Evolutionary conservation across 2,797 vertebrate species (phyloP).

Genomic region (Pristis pectinata): DNA sequence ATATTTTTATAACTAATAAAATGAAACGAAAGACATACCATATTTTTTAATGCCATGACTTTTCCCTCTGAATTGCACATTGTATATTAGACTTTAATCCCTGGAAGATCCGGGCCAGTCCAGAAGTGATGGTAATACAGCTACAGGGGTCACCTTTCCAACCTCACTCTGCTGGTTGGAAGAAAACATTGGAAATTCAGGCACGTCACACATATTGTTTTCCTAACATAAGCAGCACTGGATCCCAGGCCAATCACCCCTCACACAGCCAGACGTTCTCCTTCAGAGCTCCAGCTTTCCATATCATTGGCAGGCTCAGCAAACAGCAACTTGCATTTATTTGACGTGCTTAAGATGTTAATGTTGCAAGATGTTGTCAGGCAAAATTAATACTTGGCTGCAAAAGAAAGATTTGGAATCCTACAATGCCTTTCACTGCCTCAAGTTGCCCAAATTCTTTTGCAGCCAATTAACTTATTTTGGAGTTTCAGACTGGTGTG

Average conservation of each 20-base stretch:
- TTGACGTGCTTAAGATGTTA: background rate
- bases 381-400: background rate
- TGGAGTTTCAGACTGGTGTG: too few relatives aligned
- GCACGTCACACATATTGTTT: background rate
- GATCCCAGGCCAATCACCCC: background rate
- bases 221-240: background rate
- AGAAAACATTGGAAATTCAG: background rate
- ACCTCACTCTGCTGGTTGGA: background rate
- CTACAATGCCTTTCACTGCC: too few relatives aligned
- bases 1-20: background rate
- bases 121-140: background rate
- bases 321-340: slow-evolving; percentile 4
- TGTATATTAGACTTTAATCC: background rate
- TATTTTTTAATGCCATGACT: background rate
- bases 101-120: background rate
- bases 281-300: background rate
- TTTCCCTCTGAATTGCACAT: background rate
- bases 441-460: too few relatives aligned
- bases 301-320: background rate
- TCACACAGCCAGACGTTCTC: too few relatives aligned
- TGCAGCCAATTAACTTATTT: too few relatives aligned
- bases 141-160: background rate
- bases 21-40: background rate
- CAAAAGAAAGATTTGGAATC: background rate
- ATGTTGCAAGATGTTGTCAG: background rate